A percentile compares a stretch with the other conserved stretches of the same genome.
These are phyloP conservation scores for Temnothorax nylanderi DNA, from an alignment of 1,140 invertebrate species.

Conservation along the genomic window DNA sequence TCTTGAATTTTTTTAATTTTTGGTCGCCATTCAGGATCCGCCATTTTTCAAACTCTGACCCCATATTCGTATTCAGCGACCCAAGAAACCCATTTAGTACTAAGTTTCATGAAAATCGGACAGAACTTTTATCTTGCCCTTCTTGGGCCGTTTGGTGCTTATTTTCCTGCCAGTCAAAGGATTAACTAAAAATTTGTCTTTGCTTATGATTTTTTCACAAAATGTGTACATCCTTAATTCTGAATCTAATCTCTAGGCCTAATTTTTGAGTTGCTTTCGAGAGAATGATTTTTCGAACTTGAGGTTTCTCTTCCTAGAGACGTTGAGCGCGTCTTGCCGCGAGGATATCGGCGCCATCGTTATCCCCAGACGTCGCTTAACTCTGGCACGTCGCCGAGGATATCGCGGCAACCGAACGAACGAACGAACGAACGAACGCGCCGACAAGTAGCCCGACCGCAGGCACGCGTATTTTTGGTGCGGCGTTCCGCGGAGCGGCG, in stretches of 20 bases:
- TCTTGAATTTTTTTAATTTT: no score
- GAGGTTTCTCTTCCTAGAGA: background rate
- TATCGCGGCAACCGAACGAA: conserved; percentile 53
- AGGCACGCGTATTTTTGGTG: conserved; percentile 70
- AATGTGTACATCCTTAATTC: background rate
- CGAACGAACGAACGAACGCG: conserved; percentile 50
- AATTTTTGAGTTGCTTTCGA: background rate
- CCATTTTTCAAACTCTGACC: no score
- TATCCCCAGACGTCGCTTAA: conserved; percentile 37
- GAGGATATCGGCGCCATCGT: conserved; percentile 51
- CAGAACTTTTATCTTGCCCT: no score
- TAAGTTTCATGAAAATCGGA: no score
- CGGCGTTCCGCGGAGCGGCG: conserved; percentile 59
- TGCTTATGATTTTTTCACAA: background rate
- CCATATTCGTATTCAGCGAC: no score
- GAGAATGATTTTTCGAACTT: background rate
- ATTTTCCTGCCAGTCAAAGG: no score
- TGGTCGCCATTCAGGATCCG: no score
- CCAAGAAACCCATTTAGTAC: no score
- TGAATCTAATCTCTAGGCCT: background rate
- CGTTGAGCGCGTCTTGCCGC: background rate
- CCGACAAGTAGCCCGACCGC: conserved; percentile 59
- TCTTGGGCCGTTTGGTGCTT: no score
- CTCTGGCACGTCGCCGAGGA: conserved; percentile 63
- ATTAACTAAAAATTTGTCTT: background rate